phyloP scores from a whole-genome alignment of 2,797 vertebrate species.

The Bradypodion pumilum region DNA sequence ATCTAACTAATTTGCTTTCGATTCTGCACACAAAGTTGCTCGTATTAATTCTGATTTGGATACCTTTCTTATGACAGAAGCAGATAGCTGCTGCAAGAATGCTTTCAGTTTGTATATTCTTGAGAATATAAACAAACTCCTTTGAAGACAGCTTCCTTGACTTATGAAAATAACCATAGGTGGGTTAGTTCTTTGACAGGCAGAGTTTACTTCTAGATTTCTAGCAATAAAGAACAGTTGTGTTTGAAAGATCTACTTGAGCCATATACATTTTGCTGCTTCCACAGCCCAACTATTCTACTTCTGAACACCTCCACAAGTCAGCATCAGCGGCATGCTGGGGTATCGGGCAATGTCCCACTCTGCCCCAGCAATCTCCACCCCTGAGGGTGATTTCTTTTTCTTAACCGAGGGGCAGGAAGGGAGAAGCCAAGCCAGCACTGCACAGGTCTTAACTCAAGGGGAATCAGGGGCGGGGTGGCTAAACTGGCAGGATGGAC shows the following conservation, averaged over 20 bases:
- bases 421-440: too few species aligned
- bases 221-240: background rate
- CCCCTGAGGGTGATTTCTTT: too few species aligned
- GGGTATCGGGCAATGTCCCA: too few species aligned
- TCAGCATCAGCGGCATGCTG: too few species aligned
- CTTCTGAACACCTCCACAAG: background rate
- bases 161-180: background rate
- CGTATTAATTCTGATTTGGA: background rate
- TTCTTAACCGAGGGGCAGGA: too few species aligned
- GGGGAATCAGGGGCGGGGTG: too few species aligned
- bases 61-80: background rate
- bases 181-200: background rate
- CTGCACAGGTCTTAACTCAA: too few species aligned
- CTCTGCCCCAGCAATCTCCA: too few species aligned
- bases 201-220: background rate
- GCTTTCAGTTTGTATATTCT: background rate
- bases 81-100: background rate
- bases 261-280: background rate
- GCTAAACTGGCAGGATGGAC: too few species aligned
- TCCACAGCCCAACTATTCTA: background rate
- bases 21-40: background rate
- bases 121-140: background rate
- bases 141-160: background rate
- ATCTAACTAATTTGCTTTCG: background rate
- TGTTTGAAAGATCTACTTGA: background rate